Base-by-base conservation (phyloP, 1,140 invertebrate species). In the Steinernema feltiae region DNA sequence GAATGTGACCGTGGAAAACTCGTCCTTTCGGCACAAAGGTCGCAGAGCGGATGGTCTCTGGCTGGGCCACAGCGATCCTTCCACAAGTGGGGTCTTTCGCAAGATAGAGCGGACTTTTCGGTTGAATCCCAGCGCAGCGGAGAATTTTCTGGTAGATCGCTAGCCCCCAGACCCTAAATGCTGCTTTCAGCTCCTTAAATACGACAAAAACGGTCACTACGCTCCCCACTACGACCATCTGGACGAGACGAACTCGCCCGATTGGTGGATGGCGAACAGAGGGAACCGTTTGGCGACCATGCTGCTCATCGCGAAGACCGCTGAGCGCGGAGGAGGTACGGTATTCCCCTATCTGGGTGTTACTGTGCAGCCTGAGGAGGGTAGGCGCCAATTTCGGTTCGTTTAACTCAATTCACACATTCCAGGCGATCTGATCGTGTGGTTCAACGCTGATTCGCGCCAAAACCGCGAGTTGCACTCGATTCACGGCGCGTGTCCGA, bases 111-210 rank as follows among this genome's bases (percentile, higher is more conserved):
- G 7, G 12, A 46, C 70, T 1, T 48, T 81, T 3, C 0, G 79
- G 27, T 24, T 82, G 35, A 79, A 83, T 24, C 80, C 82, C 31
- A 80, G 79, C 2, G 35, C 81, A 17, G 82, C 69, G 1, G 82
- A 82, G 46, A 75, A 82, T 31, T 83, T 83, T 77, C 71, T 82
- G 70, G 80, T 82, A 0, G 0, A 32, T 41, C 30, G 15, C 24
- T 74, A 27, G 53, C 27, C 74, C 73, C 32, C 18, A 2, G 70
- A 80, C 21, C 18, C 17, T 12, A 17, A 73, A 72, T 27, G 3
- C 17, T 30, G 27, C 69, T 71, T 74, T 73, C 30, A 74, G 73
- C 30, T 74, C 1, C 48, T 74, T 1, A 70, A 48, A 31, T 74
- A 74, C 48, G 27, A 74, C 30, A 24, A 72, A 41, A 71, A 74